Evolutionary conservation across 2,113 vertebrate genomes (phyloP).

Genomic region (Henicopernis longicauda): DNA sequence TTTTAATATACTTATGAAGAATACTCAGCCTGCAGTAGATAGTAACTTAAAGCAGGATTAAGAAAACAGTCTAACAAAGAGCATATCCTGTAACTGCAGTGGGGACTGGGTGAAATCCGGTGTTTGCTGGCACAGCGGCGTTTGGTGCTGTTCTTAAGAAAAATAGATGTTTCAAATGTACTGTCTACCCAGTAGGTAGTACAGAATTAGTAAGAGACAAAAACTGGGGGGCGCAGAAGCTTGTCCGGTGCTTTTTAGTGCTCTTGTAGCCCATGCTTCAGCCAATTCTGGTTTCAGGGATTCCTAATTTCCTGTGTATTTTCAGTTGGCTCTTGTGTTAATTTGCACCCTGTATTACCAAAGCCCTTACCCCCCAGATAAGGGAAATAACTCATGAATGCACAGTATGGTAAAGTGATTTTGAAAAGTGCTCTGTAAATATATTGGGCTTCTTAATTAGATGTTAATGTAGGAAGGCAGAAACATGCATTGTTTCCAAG

Average conservation of each 20-base stretch:
- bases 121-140: accelerated
- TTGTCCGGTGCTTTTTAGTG: neutral
- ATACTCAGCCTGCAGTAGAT: neutral
- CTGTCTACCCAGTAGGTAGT: accelerated
- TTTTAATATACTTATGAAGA: no score
- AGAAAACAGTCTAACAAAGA: neutral
- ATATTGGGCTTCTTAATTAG: neutral
- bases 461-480: neutral
- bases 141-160: neutral
- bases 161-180: neutral
- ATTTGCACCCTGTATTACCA: neutral
- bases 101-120: neutral
- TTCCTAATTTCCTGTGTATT: neutral
- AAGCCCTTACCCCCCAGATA: neutral
- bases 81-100: accelerated
- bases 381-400: neutral
- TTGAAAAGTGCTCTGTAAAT: neutral
- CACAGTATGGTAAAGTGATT: neutral
- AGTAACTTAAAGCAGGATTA: neutral
- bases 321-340: neutral
- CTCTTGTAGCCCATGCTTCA: neutral
- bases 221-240: neutral
- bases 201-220: neutral
- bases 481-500: neutral
- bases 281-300: neutral